Evolutionary conservation across 2,113 vertebrate species (phyloP), one percentile per base, ranked within the genome.

Genomic region (Semnornis frantzii): DNA sequence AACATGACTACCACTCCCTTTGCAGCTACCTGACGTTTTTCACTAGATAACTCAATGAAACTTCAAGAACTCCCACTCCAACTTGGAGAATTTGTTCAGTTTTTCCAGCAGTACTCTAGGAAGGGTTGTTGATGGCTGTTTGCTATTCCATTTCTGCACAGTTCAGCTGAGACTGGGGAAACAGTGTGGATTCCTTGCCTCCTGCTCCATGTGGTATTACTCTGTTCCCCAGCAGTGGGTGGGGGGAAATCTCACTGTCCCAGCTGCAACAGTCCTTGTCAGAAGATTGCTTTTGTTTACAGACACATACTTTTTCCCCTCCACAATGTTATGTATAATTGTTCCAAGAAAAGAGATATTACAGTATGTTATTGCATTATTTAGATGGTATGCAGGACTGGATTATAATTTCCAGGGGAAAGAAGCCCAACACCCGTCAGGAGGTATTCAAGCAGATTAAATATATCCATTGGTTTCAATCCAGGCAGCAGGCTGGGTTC

Each of bases 381-480:
- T 94, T 87, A 91, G 69, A 48, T 75, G 31, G 34, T 24, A 62
- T 62, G 70, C 62, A 85, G 87, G 68, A 60, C 30, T 73, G 30
- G 82, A 80, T 87, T 87, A 30, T 75, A 62, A 95, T 94, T 95
- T 95, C 76, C 73, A 62, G 59, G 24, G 76, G 70, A 65, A 88
- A 84, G 73, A 78, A 94, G 80, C 73, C 80, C 39, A 75, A 65
- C 54, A 77, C 33, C 50, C 63, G 31, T 70, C 72, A 92, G 54
- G 64, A 94, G 27, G 81, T 75, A 91, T 62, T 90, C 73, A 82
- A 75, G 34, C 48, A 81, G 85, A 84, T 82, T 81, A 94, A 86
- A 88, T 76, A 64, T 76, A 93, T 88, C 76, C 54, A 86, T 55
- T 74, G 65, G 50, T 86, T 66, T 90, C 86, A 91, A 97, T 78